Base-by-base conservation (phyloP, 2,888 invertebrate species). In the Cosmopolites sordidus region DNA sequence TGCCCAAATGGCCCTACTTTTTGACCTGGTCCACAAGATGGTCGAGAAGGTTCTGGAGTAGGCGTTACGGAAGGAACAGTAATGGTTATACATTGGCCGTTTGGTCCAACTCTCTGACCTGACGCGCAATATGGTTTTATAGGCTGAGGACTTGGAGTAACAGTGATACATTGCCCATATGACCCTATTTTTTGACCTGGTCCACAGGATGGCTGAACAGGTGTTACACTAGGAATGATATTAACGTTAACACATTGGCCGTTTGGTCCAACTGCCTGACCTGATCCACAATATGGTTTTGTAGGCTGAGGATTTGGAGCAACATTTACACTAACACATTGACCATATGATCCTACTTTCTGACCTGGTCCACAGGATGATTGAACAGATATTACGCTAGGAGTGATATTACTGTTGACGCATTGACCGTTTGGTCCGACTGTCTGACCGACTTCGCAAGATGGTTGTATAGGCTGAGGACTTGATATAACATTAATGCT, bases 251-350 rank as follows among this genome's bases (percentile, higher is more conserved):
- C 14, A 27, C 60, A 60, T 17, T 43, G 30, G 33, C 60, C 60
- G 37, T 54, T 51, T 11, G 56, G 53, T 17, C 44, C 44, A 17
- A 39, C 44, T 14, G 43, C 12, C 17, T 49, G 45, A 3, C 58
- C 60, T 14, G 33, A 18, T 11, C 52, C 51, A 51, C 60, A 61
- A 22, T 46, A 48, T 39, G 51, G 59, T 49, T 30, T 16, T 5
- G 48, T 30, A 17, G 51, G 8, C 8, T 3, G 22, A 3, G 22
- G 22, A 22, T 8, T 22, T 5, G 22, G 22, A 22, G 22, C 3
- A 3, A 22, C 22, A 8, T 8, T 8, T 5, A 3, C 8, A 22
- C 22, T 54, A 8, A 45, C 41, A 22, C 51, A 58, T 8, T 41
- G 30, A 4, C 54, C 54, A 29, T 51, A 43, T 16, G 42, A 18